Evolutionary conservation across 2,888 invertebrate genomes (phyloP).

Genomic region (Leptinotarsa haldemani): DNA sequence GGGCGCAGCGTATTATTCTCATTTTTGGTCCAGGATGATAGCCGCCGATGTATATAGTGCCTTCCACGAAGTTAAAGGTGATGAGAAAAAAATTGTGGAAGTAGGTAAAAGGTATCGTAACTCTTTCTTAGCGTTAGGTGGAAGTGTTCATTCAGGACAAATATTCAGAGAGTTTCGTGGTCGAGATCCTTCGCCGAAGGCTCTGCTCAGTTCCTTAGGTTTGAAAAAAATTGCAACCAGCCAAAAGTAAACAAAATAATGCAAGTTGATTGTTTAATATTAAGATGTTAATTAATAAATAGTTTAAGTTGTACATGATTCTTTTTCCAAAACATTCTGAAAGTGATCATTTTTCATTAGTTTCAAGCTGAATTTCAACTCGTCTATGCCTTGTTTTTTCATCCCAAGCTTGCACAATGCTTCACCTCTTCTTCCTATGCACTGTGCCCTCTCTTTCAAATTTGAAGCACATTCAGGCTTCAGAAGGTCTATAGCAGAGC

Average conservation of each 20-base stretch:
- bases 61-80: conserved; percentile 77
- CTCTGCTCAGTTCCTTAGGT: conserved; percentile 73
- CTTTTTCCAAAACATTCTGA: conserved; percentile 58
- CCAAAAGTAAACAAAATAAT: background rate
- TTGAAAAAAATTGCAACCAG: conserved; percentile 56
- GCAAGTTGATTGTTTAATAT: background rate
- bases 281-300: conserved; percentile 15
- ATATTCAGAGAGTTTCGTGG: conserved; percentile 92
- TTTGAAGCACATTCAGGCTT: conserved; percentile 80
- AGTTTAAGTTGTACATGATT: conserved; percentile 7
- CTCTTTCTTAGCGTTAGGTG: conserved; percentile 86
- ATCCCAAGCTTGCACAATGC: conserved; percentile 79
- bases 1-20: conserved; percentile 88
- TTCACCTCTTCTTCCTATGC: conserved; percentile 80
- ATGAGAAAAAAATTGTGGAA: conserved; percentile 68
- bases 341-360: conserved; percentile 73
- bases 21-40: conserved; percentile 88
- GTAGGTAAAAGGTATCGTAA: conserved; percentile 81
- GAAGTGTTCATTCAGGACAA: conserved; percentile 83
- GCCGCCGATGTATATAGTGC: conserved; percentile 92
- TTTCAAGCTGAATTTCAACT: conserved; percentile 79
- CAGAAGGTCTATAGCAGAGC: conserved; percentile 79
- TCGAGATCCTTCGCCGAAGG: conserved; percentile 89
- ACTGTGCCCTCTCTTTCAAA: conserved; percentile 76
- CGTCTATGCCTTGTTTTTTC: conserved; percentile 77